phyloP scores from a whole-genome alignment of 2,797 vertebrate species.

The Chrysocyon brachyurus region DNA sequence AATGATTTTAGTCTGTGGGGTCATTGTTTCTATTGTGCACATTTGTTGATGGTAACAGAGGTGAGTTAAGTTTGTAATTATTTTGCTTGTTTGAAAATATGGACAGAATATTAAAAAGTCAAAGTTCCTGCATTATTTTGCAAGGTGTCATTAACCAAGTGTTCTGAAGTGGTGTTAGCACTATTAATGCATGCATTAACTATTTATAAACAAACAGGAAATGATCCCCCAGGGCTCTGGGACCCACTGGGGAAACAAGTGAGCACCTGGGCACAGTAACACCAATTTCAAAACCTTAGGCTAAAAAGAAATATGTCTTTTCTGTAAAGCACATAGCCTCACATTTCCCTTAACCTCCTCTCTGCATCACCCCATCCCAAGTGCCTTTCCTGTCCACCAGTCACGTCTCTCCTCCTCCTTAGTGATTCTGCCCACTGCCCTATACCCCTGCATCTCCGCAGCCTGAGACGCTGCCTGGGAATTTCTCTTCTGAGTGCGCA shows the following conservation, averaged over 20 bases:
- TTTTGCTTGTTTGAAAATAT: constrained; percentile 61
- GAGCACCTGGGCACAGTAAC: neutral
- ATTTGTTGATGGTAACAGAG: neutral
- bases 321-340: neutral
- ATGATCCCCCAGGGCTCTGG: neutral
- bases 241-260: neutral
- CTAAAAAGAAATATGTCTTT: neutral
- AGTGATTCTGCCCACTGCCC: neutral
- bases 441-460: neutral
- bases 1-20: constrained; percentile 39
- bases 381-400: neutral
- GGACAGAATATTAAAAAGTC: neutral
- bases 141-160: neutral
- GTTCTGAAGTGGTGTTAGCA: neutral
- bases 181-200: neutral
- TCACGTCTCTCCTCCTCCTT: neutral
- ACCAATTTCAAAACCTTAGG: neutral
- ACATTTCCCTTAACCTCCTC: neutral
- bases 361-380: neutral
- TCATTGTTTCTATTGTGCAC: constrained; percentile 17
- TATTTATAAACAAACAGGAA: neutral
- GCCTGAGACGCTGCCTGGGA: neutral
- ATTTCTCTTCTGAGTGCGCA: neutral
- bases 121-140: neutral
- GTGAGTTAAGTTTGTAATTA: constrained; percentile 30